Percentiles rank a stretch among this genome's conserved stretches.
These are phyloP conservation scores for Monodelphis domestica DNA, from an alignment of 2,797 vertebrate genomes.

Conservation along the genomic window DNA sequence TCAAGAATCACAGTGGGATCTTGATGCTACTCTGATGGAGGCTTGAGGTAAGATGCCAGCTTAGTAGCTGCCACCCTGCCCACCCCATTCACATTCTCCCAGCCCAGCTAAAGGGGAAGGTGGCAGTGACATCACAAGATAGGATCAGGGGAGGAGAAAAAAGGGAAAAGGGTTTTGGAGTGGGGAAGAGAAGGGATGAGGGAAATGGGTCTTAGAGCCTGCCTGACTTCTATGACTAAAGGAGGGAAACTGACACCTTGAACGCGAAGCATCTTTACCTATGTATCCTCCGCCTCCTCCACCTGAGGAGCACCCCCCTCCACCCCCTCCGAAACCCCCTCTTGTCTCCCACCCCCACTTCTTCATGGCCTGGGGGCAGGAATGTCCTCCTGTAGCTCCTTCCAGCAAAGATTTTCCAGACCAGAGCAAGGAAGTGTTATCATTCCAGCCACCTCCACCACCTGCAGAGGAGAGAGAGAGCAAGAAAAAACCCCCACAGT, in stretches of 20 bases:
- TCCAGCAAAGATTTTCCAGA: constrained; percentile 95
- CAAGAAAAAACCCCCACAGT: constrained; percentile 32
- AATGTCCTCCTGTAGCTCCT: constrained; percentile 95
- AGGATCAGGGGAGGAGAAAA: background rate
- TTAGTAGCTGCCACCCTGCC: constrained; percentile 72
- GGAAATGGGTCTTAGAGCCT: constrained; percentile 64
- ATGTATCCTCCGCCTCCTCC: constrained; percentile 98
- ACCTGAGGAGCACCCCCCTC: constrained; percentile 95
- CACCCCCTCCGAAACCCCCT: constrained; percentile 97
- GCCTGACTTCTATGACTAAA: constrained; percentile 80
- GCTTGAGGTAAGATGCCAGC: constrained; percentile 71
- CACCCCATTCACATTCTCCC: constrained; percentile 28
- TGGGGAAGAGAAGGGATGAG: constrained; percentile 55
- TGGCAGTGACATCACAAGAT: background rate
- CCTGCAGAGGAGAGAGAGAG: constrained; percentile 88
- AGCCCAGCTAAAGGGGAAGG: background rate
- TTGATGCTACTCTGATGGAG: constrained; percentile 56
- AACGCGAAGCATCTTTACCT: constrained; percentile 91
- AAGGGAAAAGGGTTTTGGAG: constrained; percentile 61
- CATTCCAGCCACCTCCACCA: constrained; percentile 98
- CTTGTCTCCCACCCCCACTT: constrained; percentile 95
- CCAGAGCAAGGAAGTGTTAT: constrained; percentile 90
- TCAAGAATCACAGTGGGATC: constrained; percentile 64
- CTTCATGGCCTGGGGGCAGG: constrained; percentile 93
- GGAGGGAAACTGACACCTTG: constrained; percentile 86